phyloP scores from a whole-genome alignment of 2,888 invertebrate genomes.

The Trissonchulus sp. region DNA sequence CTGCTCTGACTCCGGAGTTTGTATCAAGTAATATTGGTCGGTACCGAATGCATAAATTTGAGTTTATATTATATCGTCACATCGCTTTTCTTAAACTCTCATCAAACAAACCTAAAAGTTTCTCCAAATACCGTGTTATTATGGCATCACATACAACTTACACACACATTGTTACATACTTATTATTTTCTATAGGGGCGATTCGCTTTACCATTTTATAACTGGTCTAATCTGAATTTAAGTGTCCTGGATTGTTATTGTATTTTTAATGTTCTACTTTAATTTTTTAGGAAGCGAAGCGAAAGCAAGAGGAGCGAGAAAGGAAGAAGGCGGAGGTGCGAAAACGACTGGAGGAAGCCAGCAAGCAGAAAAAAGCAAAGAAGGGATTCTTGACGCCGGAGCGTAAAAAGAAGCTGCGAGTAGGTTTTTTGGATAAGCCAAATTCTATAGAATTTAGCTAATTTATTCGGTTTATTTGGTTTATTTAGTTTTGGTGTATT shows the following conservation, averaged over 20 bases:
- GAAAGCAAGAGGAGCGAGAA: slow-evolving; percentile 94
- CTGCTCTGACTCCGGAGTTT: no score
- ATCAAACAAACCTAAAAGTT: no score
- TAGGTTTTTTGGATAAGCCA: slow-evolving; percentile 59
- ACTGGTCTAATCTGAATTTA: no score
- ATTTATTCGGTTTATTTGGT: not conserved
- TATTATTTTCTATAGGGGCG: no score
- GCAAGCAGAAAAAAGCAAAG: slow-evolving; percentile 90
- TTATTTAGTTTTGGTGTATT: not conserved
- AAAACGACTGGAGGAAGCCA: slow-evolving; percentile 96
- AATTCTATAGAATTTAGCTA: not conserved
- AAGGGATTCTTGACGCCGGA: slow-evolving; percentile 99
- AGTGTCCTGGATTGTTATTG: not conserved
- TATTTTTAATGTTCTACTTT: not conserved
- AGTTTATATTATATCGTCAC: no score
- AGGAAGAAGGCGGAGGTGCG: slow-evolving; percentile 98
- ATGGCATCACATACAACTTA: no score
- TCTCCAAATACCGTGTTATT: no score
- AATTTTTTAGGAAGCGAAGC: slow-evolving; percentile 75
- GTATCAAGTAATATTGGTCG: no score
- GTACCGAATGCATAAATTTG: no score
- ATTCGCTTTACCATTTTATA: no score
- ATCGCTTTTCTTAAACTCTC: no score
- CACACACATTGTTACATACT: no score
- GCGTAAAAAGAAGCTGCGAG: slow-evolving; percentile 99